phyloP scores from a whole-genome alignment of 2,888 invertebrate species.

The Icerya purchasi region DNA sequence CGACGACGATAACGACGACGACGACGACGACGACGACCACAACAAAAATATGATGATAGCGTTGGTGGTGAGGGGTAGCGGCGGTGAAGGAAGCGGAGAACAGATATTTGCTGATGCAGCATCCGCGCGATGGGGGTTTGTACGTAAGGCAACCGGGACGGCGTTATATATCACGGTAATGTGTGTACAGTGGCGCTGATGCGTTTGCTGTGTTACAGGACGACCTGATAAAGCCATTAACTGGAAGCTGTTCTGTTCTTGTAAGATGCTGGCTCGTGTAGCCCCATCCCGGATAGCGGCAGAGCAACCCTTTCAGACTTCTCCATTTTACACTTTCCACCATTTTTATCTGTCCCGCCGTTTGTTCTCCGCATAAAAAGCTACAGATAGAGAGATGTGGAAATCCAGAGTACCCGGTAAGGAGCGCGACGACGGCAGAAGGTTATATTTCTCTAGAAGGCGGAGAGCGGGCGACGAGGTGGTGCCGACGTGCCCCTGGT shows the following conservation, averaged over 20 bases:
- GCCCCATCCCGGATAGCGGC: conserved; percentile 10
- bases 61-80: conserved; percentile 2
- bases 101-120: conserved; percentile 5
- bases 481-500: too few relatives aligned
- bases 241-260: conserved; percentile 16
- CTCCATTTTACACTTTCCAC: conserved; percentile 12
- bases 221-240: conserved; percentile 16
- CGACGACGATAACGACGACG: too few relatives aligned
- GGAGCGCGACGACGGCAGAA: too few relatives aligned
- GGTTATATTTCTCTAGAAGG: too few relatives aligned
- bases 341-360: conserved; percentile 12
- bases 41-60: too few relatives aligned
- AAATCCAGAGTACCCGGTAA: too few relatives aligned
- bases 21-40: too few relatives aligned
- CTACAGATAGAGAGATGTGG: too few relatives aligned
- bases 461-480: too few relatives aligned
- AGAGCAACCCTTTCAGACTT: conserved; percentile 12
- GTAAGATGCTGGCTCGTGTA: conserved; percentile 16
- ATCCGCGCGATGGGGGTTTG: conserved; percentile 1
- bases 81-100: conserved; percentile 8
- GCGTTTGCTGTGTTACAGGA: conserved; percentile 7
- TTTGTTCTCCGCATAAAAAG: too few relatives aligned
- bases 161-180: too few relatives aligned
- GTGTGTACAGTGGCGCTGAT: conserved; percentile 11
- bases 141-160: background rate